Evolutionary conservation across 2,113 vertebrate genomes (phyloP), one percentile per base, ranked within the genome.

Genomic region (Zeus faber): DNA sequence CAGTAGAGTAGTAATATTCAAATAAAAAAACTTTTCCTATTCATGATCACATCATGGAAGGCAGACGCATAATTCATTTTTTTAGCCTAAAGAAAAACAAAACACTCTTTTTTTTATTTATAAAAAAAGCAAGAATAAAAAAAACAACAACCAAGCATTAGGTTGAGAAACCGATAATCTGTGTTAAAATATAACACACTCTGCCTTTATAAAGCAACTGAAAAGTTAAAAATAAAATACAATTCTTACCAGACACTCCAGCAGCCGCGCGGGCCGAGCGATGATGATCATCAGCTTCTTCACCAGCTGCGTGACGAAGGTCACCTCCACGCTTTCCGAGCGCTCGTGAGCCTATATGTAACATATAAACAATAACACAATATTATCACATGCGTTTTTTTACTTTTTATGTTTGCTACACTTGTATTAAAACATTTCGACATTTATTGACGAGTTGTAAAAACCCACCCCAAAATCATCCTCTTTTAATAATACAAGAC

Each of bases 271-370:
- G 0, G 96, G 96, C 6, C 96, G 92, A 5, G 96, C 94, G 54
- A 99, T 97, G 83, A 97, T 67, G 23, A 99, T 97, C 95, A 99
- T 96, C 81, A 99, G 86, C 73, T 93, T 97, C 87, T 85, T 96
- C 47, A 99, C 91, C 1, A 97, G 89, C 25, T 95, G 95, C 0
- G 92, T 96, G 46, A 99, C 95, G n/a, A 95, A 97, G 59, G 94
- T 90, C 8, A 99, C 93, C 77, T 99, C 96, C 2, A 88, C 88
- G 49, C 96, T 96, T 75, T 98, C 95, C 0, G 96, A 99, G 16
- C 96, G 90, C 71, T 98, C 93, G 21, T 98, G 93, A 73, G 96
- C 96, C 96, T 99, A 67, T 44, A 74, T 72, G 49, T 50, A 47
- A 4, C 45, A 25, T 23, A 47, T 23, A 26, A 22, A n/a, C n/a